Percentiles rank a stretch among this genome's conserved stretches.
Evolutionary conservation across 1,140 invertebrate species (phyloP).

Genomic region (Penaeus vannamei): DNA sequence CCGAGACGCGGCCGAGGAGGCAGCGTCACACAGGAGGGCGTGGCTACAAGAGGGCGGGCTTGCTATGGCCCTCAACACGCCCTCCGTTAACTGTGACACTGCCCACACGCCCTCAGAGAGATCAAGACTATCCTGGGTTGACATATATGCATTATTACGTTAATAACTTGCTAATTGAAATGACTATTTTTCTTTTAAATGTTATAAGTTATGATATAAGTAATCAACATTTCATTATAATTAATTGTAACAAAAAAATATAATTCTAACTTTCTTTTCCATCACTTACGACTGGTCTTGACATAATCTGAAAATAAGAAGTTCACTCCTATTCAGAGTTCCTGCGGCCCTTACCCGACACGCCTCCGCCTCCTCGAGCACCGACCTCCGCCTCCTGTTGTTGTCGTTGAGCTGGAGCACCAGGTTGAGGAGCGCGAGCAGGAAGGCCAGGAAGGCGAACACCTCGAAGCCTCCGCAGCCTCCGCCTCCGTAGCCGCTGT

Average conservation of each 20-base stretch:
- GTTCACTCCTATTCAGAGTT: no score
- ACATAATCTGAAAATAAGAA: no score
- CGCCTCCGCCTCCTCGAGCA: background rate
- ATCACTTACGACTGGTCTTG: no score
- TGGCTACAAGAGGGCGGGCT: slow-evolving; percentile 32
- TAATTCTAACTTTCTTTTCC: no score
- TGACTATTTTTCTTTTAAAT: no score
- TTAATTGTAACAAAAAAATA: no score
- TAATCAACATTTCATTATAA: no score
- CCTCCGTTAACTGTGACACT: background rate
- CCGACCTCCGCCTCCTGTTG: slow-evolving; percentile 16
- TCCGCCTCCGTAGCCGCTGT: slow-evolving; percentile 43
- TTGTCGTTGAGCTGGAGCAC: slow-evolving; percentile 47
- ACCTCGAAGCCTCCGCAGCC: slow-evolving; percentile 63
- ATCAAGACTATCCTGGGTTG: slow-evolving; percentile 20
- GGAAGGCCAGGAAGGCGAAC: slow-evolving; percentile 63
- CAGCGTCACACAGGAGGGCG: slow-evolving; percentile 38
- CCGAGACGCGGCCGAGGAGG: background rate
- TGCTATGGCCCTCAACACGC: slow-evolving; percentile 31
- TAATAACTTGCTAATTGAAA: no score
- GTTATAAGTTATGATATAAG: no score
- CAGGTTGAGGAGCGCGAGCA: slow-evolving; percentile 60
- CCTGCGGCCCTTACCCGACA: background rate
- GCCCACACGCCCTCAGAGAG: slow-evolving; percentile 35
- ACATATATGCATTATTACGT: no score